A percentile compares a stretch with the other conserved stretches of the same genome.
Evolutionary conservation across 2,888 invertebrate species (phyloP).

Genomic region (Cephus runcator): DNA sequence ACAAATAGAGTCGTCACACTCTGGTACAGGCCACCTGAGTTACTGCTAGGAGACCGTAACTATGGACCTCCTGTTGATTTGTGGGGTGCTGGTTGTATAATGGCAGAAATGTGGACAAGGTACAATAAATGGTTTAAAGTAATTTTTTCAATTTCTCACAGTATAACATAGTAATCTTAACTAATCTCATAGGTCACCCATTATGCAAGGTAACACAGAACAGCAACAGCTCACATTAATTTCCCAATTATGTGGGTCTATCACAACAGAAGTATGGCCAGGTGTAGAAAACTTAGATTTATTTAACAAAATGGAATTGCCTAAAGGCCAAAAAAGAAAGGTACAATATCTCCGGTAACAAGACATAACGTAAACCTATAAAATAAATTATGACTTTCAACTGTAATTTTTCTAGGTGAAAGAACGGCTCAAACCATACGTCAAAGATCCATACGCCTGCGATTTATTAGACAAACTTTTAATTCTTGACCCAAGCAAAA

Average conservation of each 20-base stretch:
- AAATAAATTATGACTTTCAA: not conserved
- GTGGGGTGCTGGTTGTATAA: conserved; percentile 98
- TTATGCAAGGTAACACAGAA: conserved; percentile 96
- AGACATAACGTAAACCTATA: not conserved
- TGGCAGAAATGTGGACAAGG: conserved; percentile 99
- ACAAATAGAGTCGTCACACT: conserved; percentile 98
- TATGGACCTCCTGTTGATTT: conserved; percentile 98
- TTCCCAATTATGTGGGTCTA: conserved; percentile 95
- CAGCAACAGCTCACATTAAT: conserved; percentile 96
- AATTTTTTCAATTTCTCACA: not conserved
- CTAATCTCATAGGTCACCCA: conserved; percentile 73
- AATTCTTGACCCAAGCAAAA: conserved; percentile 89
- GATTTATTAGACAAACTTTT: conserved; percentile 93
- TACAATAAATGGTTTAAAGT: conserved; percentile 35
- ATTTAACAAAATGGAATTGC: conserved; percentile 88
- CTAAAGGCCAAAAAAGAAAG: conserved; percentile 86
- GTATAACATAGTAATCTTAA: not conserved
- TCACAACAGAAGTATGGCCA: conserved; percentile 93
- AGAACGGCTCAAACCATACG: conserved; percentile 87
- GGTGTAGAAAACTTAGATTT: conserved; percentile 90
- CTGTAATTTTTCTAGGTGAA: conserved; percentile 68
- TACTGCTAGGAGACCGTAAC: conserved; percentile 85
- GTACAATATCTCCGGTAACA: conserved; percentile 58
- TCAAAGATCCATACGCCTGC: conserved; percentile 91
- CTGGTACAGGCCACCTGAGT: conserved; percentile 88